These are phyloP conservation scores for Candoia aspera DNA, from an alignment of 2,113 vertebrate genomes.

Conservation along the genomic window DNA sequence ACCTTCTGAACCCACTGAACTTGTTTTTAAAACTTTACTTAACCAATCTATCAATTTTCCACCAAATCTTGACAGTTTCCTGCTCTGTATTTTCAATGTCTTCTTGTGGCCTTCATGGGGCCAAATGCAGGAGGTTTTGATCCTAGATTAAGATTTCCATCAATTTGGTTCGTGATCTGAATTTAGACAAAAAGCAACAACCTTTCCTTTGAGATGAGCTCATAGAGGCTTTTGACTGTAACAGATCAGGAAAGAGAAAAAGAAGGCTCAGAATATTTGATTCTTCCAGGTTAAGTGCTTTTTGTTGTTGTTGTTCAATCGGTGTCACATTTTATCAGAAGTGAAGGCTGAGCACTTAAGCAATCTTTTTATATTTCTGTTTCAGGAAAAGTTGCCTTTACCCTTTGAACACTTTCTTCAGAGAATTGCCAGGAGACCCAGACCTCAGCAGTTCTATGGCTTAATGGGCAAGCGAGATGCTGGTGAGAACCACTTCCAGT, in stretches of 20 bases:
- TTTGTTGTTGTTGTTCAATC: not conserved
- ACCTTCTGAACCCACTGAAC: not conserved
- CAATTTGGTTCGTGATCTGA: not conserved
- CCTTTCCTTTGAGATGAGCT: not conserved
- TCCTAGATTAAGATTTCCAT: not conserved
- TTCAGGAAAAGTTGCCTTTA: constrained; percentile 74
- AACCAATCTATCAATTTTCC: not conserved
- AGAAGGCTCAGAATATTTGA: not conserved
- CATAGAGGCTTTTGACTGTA: not conserved
- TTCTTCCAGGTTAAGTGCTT: not conserved
- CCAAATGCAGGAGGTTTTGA: not conserved
- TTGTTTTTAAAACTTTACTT: not conserved
- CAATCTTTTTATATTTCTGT: constrained; percentile 35
- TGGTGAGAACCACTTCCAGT: constrained; percentile 74
- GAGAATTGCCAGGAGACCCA: constrained; percentile 92
- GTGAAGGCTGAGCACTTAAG: not conserved
- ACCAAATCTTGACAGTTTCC: not conserved
- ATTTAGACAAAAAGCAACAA: not conserved
- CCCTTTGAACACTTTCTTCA: constrained; percentile 87
- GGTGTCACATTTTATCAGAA: not conserved
- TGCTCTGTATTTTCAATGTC: not conserved
- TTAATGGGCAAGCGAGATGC: constrained; percentile 95
- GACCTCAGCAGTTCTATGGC: constrained; percentile 92
- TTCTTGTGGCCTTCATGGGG: not conserved
- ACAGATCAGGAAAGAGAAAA: not conserved